Conservation (phyloP, 2,113 vertebrate species). For the Engraulis encrasicolus region DNA sequence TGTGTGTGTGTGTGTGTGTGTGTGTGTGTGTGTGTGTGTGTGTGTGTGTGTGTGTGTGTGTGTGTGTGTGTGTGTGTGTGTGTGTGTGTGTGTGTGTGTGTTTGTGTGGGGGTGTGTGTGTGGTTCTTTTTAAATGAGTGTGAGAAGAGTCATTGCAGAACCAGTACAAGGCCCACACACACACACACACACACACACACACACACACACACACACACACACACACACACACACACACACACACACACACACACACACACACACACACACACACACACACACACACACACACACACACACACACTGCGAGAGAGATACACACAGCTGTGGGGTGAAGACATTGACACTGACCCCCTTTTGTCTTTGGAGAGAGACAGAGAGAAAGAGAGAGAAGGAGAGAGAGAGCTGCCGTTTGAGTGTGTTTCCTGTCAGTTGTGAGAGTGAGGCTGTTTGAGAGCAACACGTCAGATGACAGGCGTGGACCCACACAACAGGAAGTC, state of each 20-base stretch:
- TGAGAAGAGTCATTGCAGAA: conserved; percentile 6
- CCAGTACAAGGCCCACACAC: background rate
- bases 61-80: background rate
- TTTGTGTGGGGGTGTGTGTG: background rate
- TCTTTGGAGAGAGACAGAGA: too few species aligned
- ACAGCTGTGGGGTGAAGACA: background rate
- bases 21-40: too few species aligned
- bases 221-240: too few species aligned
- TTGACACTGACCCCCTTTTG: background rate
- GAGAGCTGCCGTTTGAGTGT: conserved; percentile 19
- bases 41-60: too few species aligned
- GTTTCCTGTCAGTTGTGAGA: conserved; percentile 38
- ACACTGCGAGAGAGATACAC: background rate
- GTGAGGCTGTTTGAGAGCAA: background rate
- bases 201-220: conserved; percentile 4
- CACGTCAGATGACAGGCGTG: conserved; percentile 7
- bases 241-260: background rate
- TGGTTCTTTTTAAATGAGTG: background rate
- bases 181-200: background rate
- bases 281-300: background rate
- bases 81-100: background rate
- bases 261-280: background rate
- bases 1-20: too few species aligned
- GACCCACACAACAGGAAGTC: conserved; percentile 51
- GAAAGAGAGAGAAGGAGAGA: too few species aligned